Base-by-base conservation (phyloP, 2,797 vertebrate genomes). In the Nyctalus aviator region DNA sequence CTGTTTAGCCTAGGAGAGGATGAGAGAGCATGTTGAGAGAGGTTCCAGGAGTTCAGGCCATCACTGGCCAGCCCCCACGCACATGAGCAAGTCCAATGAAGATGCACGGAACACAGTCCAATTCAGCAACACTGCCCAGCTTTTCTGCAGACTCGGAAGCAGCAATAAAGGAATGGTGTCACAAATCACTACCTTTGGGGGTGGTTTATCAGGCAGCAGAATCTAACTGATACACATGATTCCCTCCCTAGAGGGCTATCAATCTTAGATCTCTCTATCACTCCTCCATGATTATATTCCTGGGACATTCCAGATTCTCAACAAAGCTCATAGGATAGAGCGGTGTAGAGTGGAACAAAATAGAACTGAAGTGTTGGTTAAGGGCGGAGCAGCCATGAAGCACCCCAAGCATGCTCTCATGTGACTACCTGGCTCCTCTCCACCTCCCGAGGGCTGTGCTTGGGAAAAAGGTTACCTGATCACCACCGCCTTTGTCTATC, bases 391-490 rank as follows among this genome's bases (percentile, higher is more conserved):
- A 5, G 50, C 25, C 30, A 6, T 12, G 6, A 41, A 93, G 57
- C 71, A 91, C 64, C 18, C 84, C 84, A 30, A 11, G 57, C 32
- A 11, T 90, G 77, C 55, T 35, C 62, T 96, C 62, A 95, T 97
- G 93, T 69, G 21, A 21, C 84, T 86, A 25, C 68, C 94, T 97
- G 96, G 95, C 94, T 95, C 48, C 89, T 93, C 95, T 86, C 96
- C 92, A 83, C 83, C 96, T 90, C 88, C 96, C 68, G 90, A 90
- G 95, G 91, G 95, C 90, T 91, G 72, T 35, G 90, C 96, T 97
- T 98, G 97, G 96, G 98, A 98, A 98, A 96, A 97, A 81, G 0
- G 27, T 97, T 97, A 98, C 96, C 96, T 97, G 98, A 98, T 98
- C 96, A 41, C 94, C 94, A 95, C 78, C 6, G 91, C 95, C 94